Evolutionary conservation across 1,140 invertebrate species (phyloP).

Genomic region (Drosophila teissieri): DNA sequence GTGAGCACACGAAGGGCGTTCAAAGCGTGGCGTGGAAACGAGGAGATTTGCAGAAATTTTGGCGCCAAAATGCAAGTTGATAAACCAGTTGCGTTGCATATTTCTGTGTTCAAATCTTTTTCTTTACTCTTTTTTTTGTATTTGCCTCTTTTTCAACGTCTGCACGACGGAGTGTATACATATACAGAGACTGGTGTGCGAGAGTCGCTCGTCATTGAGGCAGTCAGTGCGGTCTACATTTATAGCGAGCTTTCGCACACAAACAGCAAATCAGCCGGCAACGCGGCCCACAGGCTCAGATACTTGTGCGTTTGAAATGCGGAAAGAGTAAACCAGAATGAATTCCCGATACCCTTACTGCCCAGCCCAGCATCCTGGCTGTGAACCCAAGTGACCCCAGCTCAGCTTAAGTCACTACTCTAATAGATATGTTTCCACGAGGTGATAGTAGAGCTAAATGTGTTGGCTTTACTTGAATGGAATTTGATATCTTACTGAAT

Average conservation of each 20-base stretch:
- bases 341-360: constrained; percentile 27
- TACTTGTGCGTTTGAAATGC: constrained; percentile 70
- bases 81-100: constrained; percentile 83
- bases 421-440: too few relatives aligned
- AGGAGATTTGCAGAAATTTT: constrained; percentile 83
- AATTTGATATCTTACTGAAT: too few relatives aligned
- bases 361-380: neutral
- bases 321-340: constrained; percentile 26
- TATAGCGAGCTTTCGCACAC: constrained; percentile 55
- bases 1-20: constrained; percentile 65
- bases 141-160: constrained; percentile 66
- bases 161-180: constrained; percentile 14
- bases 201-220: constrained; percentile 61
- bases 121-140: constrained; percentile 4
- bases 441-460: too few relatives aligned
- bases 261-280: constrained; percentile 1
- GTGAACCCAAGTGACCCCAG: constrained; percentile 12
- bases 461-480: too few relatives aligned
- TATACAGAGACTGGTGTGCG: constrained; percentile 10
- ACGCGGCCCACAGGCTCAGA: constrained; percentile 29
- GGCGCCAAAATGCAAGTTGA: constrained; percentile 83
- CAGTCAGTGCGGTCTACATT: constrained; percentile 72
- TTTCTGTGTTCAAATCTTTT: constrained; percentile 64
- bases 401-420: neutral
- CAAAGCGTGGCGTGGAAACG: constrained; percentile 65